Conservation (phyloP, 2,888 invertebrate genomes). For the Adela reaumurella region DNA sequence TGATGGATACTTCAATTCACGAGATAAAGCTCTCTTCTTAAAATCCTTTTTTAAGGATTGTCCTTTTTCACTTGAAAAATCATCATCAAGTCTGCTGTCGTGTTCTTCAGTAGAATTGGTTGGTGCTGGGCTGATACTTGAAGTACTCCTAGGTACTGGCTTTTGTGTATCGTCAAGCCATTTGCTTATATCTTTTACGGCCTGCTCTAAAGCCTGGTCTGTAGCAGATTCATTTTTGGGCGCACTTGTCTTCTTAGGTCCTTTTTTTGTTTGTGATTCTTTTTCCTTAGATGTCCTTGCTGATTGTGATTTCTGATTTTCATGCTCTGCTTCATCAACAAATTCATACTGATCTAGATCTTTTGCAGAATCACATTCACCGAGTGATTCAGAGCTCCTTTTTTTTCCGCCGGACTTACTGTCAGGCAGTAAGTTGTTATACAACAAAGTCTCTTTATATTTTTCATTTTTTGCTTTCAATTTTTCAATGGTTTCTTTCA, state of each 20-base stretch:
- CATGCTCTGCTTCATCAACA: constrained; percentile 20
- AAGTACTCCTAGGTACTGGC: constrained; percentile 71
- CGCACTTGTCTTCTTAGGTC: constrained; percentile 35
- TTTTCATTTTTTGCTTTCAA: constrained; percentile 61
- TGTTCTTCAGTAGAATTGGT: constrained; percentile 62
- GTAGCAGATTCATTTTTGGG: constrained; percentile 58
- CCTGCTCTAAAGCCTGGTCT: constrained; percentile 58
- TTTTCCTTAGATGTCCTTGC: constrained; percentile 23
- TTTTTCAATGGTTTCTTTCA: constrained; percentile 60
- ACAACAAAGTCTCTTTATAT: constrained; percentile 34
- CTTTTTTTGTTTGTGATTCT: constrained; percentile 25
- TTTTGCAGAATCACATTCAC: constrained; percentile 20
- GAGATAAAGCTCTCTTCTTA: constrained; percentile 46
- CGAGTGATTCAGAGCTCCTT: constrained; percentile 13
- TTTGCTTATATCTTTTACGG: constrained; percentile 81
- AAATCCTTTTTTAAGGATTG: constrained; percentile 32
- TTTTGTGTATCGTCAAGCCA: constrained; percentile 85
- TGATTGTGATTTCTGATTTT: constrained; percentile 14
- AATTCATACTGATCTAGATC: constrained; percentile 19
- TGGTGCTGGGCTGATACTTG: constrained; percentile 72
- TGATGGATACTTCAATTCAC: constrained; percentile 33
- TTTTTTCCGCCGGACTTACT: constrained; percentile 20
- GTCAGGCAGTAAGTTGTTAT: constrained; percentile 29
- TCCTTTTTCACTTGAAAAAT: constrained; percentile 34
- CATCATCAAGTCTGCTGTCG: constrained; percentile 43